Percentiles rank a stretch among this genome's conserved stretches.
These are phyloP conservation scores for Meloidogyne exigua DNA, from an alignment of 1,140 invertebrate species.

Conservation along the genomic window DNA sequence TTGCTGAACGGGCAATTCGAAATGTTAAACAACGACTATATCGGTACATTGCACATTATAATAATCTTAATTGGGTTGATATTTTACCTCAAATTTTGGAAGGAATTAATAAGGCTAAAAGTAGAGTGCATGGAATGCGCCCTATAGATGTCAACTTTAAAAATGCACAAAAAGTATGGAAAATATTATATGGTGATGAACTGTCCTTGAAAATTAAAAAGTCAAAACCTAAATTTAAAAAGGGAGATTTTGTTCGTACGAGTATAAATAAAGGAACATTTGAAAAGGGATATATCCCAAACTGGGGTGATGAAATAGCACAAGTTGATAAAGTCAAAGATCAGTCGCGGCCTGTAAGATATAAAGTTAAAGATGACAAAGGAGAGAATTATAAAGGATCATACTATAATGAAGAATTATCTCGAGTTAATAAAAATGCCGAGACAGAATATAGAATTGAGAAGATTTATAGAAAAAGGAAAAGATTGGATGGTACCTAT, in stretches of 20 bases:
- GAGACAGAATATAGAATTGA: conserved; percentile 1
- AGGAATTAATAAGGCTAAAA: conserved; percentile 25
- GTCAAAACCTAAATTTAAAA: not conserved
- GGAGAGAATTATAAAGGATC: conserved; percentile 9
- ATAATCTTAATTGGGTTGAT: conserved; percentile 26
- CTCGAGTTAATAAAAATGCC: not conserved
- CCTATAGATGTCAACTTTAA: conserved; percentile 27
- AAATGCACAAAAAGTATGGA: conserved; percentile 19
- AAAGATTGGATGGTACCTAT: not conserved
- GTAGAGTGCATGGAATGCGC: conserved; percentile 30
- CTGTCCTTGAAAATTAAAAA: not conserved
- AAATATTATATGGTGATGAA: conserved; percentile 1
- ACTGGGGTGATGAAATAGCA: conserved; percentile 14
- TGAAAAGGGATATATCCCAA: conserved; percentile 23
- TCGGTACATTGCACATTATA: conserved; percentile 39
- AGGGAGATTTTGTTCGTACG: conserved; percentile 7
- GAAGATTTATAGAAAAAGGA: not conserved
- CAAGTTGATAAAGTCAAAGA: conserved; percentile 21
- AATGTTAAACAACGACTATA: conserved; percentile 40
- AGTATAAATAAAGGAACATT: not conserved
- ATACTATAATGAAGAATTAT: not conserved
- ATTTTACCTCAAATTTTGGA: conserved; percentile 39
- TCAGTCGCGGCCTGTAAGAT: not conserved
- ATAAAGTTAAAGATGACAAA: not conserved
- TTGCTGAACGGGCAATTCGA: conserved; percentile 42